Evolutionary conservation across 2,113 vertebrate species (phyloP), one percentile per base, ranked within the genome.

Genomic region (Craseonycteris thonglongyai): DNA sequence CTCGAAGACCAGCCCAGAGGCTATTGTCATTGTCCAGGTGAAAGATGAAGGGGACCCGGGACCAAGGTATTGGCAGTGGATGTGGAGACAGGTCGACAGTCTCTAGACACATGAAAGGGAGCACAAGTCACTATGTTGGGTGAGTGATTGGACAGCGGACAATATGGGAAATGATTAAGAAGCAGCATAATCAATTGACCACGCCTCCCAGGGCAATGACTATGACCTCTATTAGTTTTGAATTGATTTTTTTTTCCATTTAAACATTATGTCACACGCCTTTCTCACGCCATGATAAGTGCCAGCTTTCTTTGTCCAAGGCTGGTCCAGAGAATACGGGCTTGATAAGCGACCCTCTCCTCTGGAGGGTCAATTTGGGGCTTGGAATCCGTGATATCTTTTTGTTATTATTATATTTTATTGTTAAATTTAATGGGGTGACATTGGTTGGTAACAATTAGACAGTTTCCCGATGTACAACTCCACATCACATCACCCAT

Each of bases 231-330:
- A 4, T 6, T 40, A 21, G 7, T 19, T 72, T 26, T n/a, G 33
- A 74, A 16, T 49, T 76, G 58, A 30, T 12, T 7, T 66, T 26
- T 65, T 51, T 66, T 19, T 51, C 6, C 19, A 38, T 12, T 42
- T n/a, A 13, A 13, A 45, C 24, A 40, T 69, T 72, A 63, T 13
- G 28, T 42, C 10, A 2, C 66, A 33, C 0, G 24, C 16, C 45
- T 51, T 40, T 85, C 74, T 21, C 22, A 6, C 3, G 14, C 45
- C 22, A 6, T 19, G 42, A 18, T 61, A 38, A 96, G 96, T 95
- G 96, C 71, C 56, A 35, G 38, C 87, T 96, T 94, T 47, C 90
- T 84, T 90, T 89, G 95, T 79, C 92, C 84, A 85, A 86, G 35
- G 45, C 71, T 91, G 84, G 93, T n/a, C 49, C 10, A 49, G 82